Conservation (phyloP, 2,113 vertebrate species). For the Aythya baeri region DNA sequence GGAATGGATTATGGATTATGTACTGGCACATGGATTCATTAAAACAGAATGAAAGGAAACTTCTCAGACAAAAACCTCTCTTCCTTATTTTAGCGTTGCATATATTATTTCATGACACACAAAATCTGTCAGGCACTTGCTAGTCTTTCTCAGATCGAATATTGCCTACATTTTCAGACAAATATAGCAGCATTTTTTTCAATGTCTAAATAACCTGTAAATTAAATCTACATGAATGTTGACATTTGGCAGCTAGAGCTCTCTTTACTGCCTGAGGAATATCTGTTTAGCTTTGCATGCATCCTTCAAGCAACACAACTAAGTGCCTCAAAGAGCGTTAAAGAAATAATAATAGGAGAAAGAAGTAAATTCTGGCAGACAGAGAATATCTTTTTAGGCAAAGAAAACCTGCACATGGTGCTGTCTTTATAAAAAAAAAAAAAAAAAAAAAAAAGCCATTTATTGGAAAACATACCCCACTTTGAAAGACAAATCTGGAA, state of each 20-base stretch:
- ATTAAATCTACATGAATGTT: not conserved
- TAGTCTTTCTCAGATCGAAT: not conserved
- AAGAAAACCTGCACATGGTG: not conserved
- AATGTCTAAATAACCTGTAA: not conserved
- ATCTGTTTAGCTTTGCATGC: not conserved
- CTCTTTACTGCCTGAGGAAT: not conserved
- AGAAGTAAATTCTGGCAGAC: not conserved
- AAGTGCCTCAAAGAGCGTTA: not conserved
- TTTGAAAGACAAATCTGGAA: not conserved
- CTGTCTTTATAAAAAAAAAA: not conserved
- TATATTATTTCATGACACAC: not conserved
- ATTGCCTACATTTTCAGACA: not conserved
- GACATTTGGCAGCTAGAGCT: not conserved
- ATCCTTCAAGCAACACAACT: not conserved
- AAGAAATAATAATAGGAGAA: not conserved
- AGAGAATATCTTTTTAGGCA: not conserved
- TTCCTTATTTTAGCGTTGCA: not conserved
- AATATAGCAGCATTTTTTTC: not conserved
- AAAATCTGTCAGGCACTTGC: not conserved
- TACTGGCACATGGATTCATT: not conserved
- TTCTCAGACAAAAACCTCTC: not conserved
- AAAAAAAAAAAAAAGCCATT: not conserved
- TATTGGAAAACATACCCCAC: not conserved
- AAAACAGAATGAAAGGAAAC: slow-evolving; percentile 23
- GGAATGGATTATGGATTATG: not conserved